Evolutionary conservation across 2,113 vertebrate genomes (phyloP).

Genomic region (Bambusicola thoracicus): DNA sequence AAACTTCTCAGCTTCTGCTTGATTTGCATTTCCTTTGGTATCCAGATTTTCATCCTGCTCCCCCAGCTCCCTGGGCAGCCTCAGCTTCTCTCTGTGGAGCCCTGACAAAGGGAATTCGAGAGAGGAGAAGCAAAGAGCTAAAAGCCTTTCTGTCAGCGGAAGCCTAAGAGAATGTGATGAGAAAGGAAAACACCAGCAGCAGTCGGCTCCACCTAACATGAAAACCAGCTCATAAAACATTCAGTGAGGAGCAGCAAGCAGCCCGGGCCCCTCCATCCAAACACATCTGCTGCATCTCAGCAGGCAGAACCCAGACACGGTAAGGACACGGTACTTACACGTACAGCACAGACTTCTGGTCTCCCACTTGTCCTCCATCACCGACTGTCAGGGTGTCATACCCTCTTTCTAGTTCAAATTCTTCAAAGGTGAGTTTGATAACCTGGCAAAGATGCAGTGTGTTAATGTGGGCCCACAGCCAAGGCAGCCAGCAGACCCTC

Average conservation of each 20-base stretch:
- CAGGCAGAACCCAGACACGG: accelerated
- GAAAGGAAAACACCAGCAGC: neutral
- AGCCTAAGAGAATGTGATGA: accelerated
- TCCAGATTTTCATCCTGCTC: neutral
- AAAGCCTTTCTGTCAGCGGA: neutral
- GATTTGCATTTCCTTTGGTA: accelerated
- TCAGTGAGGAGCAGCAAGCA: neutral
- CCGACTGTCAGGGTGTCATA: slow-evolving; percentile 98
- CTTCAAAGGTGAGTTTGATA: slow-evolving; percentile 97
- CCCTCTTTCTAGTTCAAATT: slow-evolving; percentile 96
- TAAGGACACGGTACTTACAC: slow-evolving; percentile 85
- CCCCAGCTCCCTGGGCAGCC: neutral
- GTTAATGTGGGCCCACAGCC: neutral
- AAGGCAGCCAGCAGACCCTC: neutral
- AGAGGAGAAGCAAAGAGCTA: neutral
- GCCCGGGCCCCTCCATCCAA: neutral
- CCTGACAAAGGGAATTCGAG: neutral
- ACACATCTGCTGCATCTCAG: accelerated
- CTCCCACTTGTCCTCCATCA: slow-evolving; percentile 92
- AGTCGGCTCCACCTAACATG: neutral
- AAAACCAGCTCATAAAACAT: accelerated
- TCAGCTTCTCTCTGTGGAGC: neutral
- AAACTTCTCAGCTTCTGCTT: neutral
- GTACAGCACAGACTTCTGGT: slow-evolving; percentile 96
- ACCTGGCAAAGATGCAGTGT: slow-evolving; percentile 80